phyloP scores from a whole-genome alignment of 1,140 invertebrate species.

The Globodera ellingtonae region DNA sequence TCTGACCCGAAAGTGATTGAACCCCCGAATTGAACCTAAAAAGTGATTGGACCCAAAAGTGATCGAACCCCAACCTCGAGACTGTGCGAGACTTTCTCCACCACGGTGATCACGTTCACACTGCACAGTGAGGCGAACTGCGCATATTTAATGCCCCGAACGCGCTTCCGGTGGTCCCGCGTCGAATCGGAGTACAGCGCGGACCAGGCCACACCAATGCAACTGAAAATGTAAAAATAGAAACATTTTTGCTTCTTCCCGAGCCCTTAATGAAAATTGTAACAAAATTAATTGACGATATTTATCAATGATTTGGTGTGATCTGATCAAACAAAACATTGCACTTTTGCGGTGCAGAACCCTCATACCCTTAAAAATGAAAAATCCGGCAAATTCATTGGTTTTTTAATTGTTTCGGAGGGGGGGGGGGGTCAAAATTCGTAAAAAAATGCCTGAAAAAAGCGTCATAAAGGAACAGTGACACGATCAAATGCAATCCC shows the following conservation, averaged over 20 bases:
- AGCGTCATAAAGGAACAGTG: slow-evolving; percentile 67
- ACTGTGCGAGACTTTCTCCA: slow-evolving; percentile 62
- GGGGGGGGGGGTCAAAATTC: slow-evolving; percentile 10
- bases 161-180: slow-evolving; percentile 57
- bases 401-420: neutral
- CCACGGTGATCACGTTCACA: slow-evolving; percentile 57
- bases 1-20: no score
- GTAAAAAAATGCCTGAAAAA: slow-evolving; percentile 64
- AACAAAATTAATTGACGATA: neutral
- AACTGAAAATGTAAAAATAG: slow-evolving; percentile 48
- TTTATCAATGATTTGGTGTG: slow-evolving; percentile 9
- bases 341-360: neutral
- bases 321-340: no score
- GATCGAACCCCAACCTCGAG: slow-evolving; percentile 51
- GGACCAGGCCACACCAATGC: slow-evolving; percentile 65
- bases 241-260: neutral
- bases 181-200: slow-evolving; percentile 67
- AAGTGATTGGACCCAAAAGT: neutral
- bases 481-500: slow-evolving; percentile 67
- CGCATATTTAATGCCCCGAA: slow-evolving; percentile 64
- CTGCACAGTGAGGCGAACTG: slow-evolving; percentile 58
- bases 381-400: slow-evolving; percentile 14
- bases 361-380: neutral
- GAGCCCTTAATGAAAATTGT: neutral
- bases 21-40: no score